Conservation (phyloP, 2,888 invertebrate species). For the Sinhomidia bicolor region DNA sequence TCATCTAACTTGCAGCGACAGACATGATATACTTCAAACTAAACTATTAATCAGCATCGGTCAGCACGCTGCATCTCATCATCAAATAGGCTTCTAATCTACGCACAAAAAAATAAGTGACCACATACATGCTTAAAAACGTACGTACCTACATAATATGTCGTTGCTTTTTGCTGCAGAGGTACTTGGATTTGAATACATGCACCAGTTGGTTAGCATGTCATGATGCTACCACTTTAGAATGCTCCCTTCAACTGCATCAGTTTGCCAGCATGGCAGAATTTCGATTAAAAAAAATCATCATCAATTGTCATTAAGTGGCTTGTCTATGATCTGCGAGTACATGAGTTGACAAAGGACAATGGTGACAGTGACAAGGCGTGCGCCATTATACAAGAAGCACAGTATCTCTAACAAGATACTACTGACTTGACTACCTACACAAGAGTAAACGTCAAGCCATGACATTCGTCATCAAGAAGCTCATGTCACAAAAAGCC, state of each 20-base stretch:
- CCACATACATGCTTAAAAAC: neutral
- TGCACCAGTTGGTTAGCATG: neutral
- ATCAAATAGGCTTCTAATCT: slow-evolving; percentile 6
- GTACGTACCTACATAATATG: too few species aligned
- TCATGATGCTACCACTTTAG: neutral
- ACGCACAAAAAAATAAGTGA: slow-evolving; percentile 2
- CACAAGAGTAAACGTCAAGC: neutral
- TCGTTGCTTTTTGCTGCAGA: neutral
- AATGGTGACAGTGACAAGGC: slow-evolving; percentile 35
- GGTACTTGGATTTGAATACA: neutral
- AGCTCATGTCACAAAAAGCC: slow-evolving; percentile 15
- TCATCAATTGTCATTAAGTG: slow-evolving; percentile 5
- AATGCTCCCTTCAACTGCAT: neutral
- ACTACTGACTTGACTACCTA: neutral
- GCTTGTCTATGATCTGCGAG: slow-evolving; percentile 1
- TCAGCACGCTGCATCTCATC: neutral
- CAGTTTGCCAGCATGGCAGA: too few species aligned
- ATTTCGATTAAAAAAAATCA: neutral
- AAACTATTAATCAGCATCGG: slow-evolving; percentile 34
- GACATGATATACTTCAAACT: slow-evolving; percentile 15
- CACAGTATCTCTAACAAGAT: neutral
- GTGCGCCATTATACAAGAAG: slow-evolving; percentile 3
- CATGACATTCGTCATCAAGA: slow-evolving; percentile 43
- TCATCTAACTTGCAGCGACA: neutral
- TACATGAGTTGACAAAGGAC: slow-evolving; percentile 42